Evolutionary conservation across 2,888 invertebrate species (phyloP), one percentile per base, ranked within the genome.

Genomic region (Scrobipalpa costella): DNA sequence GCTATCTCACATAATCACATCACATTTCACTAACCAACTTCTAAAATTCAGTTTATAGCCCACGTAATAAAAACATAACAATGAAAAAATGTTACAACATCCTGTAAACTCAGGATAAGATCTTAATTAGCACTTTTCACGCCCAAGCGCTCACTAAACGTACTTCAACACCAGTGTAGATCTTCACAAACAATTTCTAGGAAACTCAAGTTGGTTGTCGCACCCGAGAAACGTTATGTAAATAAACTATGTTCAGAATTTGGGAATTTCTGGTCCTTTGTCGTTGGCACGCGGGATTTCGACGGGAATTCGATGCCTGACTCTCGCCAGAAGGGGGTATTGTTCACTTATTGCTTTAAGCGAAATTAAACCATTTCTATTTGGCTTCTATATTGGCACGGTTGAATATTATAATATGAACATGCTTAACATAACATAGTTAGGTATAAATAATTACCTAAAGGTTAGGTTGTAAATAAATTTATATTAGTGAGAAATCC

Each of bases 181-280:
- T 52, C 52, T 27, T 9, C 21, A 27, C 52, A 17, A 19, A 34
- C 27, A 55, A 55, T 34, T 33, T n/a, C 9, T 21, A 9, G 50
- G 50, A 55, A 55, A 55, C 55, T 52, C 27, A 13, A 27, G 33
- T 34, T 2, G 17, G 8, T 6, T 13, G 7, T 27, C 47, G n/a
- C n/a, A 21, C 21, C 15, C 19, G 50, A n/a, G 55, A 13, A 55
- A 55, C 34, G 19, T 63, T 57, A 57, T 36, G 63, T 61, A 64
- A 64, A 61, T 61, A 61, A 61, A 64, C 64, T 64, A 61, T 64
- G 55, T 60, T 52, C n/a, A 34, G 34, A 34, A 34, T 55, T 55
- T 33, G 13, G 47, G 58, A 52, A 61, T 49, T 61, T 60, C 34
- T 57, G 34, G 27, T 44, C 19, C 64, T 57, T 64, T 57, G 64